Percentiles rank a stretch among this genome's conserved stretches.
Conservation (phyloP, 1,140 invertebrate genomes). For the Contarinia nasturtii region DNA sequence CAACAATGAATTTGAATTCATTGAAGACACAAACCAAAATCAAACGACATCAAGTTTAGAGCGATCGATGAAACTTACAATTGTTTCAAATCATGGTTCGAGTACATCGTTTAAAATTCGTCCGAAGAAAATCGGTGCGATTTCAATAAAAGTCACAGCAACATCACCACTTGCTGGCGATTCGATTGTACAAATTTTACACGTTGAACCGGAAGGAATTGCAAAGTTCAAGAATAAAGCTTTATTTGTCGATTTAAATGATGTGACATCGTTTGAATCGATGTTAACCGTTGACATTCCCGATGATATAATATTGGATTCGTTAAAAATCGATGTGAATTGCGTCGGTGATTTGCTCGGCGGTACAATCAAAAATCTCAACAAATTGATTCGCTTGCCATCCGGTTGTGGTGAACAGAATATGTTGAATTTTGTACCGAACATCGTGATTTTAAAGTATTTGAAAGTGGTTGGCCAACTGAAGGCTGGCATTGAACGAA, state of each 20-base stretch:
- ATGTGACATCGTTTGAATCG: conserved; percentile 19
- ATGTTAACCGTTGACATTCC: conserved; percentile 36
- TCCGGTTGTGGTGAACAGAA: conserved; percentile 91
- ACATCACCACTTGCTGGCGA: conserved; percentile 50
- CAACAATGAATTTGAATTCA: conserved; percentile 62
- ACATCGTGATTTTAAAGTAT: conserved; percentile 72
- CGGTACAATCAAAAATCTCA: conserved; percentile 50
- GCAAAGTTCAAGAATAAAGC: conserved; percentile 58
- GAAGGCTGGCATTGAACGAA: conserved; percentile 31
- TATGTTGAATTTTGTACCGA: conserved; percentile 82
- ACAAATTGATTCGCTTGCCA: conserved; percentile 63
- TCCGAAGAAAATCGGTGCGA: conserved; percentile 48
- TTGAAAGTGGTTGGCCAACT: conserved; percentile 18
- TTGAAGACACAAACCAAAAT: conserved; percentile 25
- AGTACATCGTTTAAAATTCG: conserved; percentile 47
- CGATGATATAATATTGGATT: conserved; percentile 43
- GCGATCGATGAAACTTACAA: not conserved
- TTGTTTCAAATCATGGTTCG: not conserved
- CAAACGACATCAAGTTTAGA: not conserved
- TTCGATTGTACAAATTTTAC: conserved; percentile 43
- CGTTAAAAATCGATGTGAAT: conserved; percentile 45
- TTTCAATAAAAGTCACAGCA: conserved; percentile 56
- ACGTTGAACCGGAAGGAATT: conserved; percentile 63
- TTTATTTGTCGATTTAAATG: conserved; percentile 50
- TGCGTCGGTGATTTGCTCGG: conserved; percentile 55